These are phyloP conservation scores for Chionis minor DNA, from an alignment of 2,113 vertebrate species.

Conservation along the genomic window DNA sequence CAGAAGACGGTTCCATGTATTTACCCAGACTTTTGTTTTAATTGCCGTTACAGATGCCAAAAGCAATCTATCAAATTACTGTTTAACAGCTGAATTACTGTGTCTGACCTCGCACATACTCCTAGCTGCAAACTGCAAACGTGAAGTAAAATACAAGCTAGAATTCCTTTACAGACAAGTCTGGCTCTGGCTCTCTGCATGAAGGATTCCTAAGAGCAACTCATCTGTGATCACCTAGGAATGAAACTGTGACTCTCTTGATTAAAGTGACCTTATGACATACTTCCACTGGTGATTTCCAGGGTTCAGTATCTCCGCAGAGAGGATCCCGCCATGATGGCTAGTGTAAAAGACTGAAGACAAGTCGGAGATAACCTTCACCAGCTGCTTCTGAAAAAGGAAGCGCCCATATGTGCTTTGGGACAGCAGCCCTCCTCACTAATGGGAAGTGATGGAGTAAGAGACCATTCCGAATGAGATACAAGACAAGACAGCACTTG, in stretches of 20 bases:
- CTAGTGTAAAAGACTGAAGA: not conserved
- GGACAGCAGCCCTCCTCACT: not conserved
- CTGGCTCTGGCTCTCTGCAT: not conserved
- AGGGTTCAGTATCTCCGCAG: not conserved
- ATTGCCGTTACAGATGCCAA: not conserved
- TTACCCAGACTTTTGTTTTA: not conserved
- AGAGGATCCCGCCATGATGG: not conserved
- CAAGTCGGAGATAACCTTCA: not conserved
- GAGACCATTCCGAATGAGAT: not conserved
- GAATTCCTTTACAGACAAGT: not conserved
- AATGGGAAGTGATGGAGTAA: not conserved
- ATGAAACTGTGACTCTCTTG: not conserved
- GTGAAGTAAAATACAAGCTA: not conserved
- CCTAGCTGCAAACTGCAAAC: not conserved
- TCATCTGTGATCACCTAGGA: accelerated
- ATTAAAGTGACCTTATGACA: not conserved
- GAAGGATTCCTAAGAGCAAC: not conserved
- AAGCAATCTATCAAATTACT: not conserved
- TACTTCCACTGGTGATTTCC: accelerated
- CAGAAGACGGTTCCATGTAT: not conserved
- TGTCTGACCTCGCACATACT: not conserved
- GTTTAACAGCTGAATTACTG: not conserved
- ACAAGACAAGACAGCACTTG: not conserved
- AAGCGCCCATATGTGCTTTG: accelerated
- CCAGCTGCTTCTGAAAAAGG: not conserved